A percentile compares a stretch with the other conserved stretches of the same genome.
phyloP scores from a whole-genome alignment of 2,797 vertebrate genomes.

The Triplophysa yarkandensis region DNA sequence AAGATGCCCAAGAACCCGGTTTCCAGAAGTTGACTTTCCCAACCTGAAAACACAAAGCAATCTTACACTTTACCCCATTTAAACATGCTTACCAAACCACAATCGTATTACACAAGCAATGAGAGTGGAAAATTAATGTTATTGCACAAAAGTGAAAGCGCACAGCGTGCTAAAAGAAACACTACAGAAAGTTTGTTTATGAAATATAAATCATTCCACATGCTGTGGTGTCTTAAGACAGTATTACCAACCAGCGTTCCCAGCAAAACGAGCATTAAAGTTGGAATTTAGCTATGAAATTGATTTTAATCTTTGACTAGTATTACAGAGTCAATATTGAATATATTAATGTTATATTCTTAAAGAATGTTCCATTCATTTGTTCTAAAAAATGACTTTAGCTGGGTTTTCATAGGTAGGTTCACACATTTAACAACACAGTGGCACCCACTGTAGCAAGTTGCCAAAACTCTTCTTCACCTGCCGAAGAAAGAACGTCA shows the following conservation, averaged over 20 bases:
- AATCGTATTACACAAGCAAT: not conserved
- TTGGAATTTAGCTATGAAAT: too few species aligned
- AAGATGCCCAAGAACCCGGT: constrained; percentile 93
- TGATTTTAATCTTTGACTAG: too few species aligned
- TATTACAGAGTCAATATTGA: too few species aligned
- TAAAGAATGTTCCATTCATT: too few species aligned
- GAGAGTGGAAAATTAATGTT: constrained; percentile 9
- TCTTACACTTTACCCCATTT: not conserved
- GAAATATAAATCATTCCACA: constrained; percentile 19
- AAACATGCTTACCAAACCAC: not conserved
- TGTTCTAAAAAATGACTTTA: too few species aligned
- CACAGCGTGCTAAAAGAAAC: constrained; percentile 8
- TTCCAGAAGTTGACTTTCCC: constrained; percentile 96
- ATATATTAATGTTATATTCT: too few species aligned
- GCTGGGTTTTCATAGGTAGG: too few species aligned
- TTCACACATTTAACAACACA: too few species aligned
- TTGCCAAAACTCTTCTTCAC: too few species aligned
- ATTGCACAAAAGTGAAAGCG: constrained; percentile 22
- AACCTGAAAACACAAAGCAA: constrained; percentile 76
- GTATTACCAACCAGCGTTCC: not conserved
- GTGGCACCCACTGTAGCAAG: too few species aligned
- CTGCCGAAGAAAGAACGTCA: too few species aligned
- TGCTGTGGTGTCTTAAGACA: not conserved
- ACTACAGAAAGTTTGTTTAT: constrained; percentile 5
- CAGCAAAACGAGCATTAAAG: too few species aligned